phyloP scores from a whole-genome alignment of 2,113 vertebrate genomes.

The Etheostoma cragini region DNA sequence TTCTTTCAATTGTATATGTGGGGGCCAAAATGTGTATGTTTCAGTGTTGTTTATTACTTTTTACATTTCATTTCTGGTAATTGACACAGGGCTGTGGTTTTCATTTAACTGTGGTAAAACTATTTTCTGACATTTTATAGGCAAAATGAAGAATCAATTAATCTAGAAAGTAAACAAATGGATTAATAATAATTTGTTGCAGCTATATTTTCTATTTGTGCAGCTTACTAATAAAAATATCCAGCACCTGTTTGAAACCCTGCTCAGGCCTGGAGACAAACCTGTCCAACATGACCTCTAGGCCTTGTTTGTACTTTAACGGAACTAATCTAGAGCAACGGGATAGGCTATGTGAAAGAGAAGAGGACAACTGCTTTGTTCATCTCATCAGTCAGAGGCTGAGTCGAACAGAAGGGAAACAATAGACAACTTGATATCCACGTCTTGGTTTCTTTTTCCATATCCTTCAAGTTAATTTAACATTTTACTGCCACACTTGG shows the following conservation, averaged over 20 bases:
- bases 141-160: neutral
- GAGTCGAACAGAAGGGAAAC: neutral
- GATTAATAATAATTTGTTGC: neutral
- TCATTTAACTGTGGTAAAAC: too few relatives aligned
- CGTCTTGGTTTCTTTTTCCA: conserved; percentile 16
- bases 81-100: too few relatives aligned
- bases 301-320: conserved; percentile 21
- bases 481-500: neutral
- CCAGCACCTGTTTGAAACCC: neutral
- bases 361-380: conserved; percentile 29
- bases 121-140: too few relatives aligned
- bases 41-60: too few relatives aligned
- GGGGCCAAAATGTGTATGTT: too few relatives aligned
- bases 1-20: too few relatives aligned
- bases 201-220: neutral
- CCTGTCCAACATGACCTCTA: neutral
- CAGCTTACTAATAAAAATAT: neutral
- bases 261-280: neutral
- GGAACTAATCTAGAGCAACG: neutral
- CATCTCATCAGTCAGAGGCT: conserved; percentile 2
- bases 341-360: conserved; percentile 22
- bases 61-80: too few relatives aligned
- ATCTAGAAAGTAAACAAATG: neutral
- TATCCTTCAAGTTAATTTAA: conserved; percentile 4
- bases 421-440: conserved; percentile 30